These are phyloP conservation scores for Spisula solida DNA, from an alignment of 2,888 invertebrate genomes.

Conservation along the genomic window DNA sequence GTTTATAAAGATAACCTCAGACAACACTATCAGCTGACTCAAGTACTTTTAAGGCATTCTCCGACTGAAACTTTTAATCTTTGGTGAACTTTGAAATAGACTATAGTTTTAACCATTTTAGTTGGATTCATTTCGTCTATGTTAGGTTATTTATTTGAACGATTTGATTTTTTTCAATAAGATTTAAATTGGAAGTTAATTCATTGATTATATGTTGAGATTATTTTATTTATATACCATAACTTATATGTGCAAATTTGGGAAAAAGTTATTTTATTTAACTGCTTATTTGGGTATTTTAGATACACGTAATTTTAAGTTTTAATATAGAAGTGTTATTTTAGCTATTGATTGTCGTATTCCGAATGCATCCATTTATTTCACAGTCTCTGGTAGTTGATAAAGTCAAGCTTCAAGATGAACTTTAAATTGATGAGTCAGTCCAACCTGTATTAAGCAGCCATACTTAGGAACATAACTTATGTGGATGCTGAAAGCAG, in stretches of 20 bases:
- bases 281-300: neutral
- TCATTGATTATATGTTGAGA: neutral
- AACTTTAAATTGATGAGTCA: too few species aligned
- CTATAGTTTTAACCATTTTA: slow-evolving; percentile 32
- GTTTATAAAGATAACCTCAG: slow-evolving; percentile 39
- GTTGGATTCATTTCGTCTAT: neutral
- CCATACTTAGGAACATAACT: too few species aligned
- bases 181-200: slow-evolving; percentile 17
- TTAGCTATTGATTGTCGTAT: too few species aligned
- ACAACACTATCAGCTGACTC: slow-evolving; percentile 41
- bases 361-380: too few species aligned
- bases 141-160: neutral
- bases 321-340: too few species aligned
- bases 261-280: neutral
- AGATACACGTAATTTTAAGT: too few species aligned
- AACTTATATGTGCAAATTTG: neutral
- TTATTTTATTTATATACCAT: neutral
- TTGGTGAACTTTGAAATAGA: slow-evolving; percentile 46
- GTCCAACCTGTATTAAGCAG: too few species aligned
- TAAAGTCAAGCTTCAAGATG: too few species aligned
- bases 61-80: neutral
- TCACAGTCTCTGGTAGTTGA: too few species aligned
- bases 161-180: neutral
- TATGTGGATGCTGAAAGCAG: too few species aligned
- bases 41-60: neutral